Evolutionary conservation across 1,140 invertebrate species (phyloP).

Genomic region (Olivierus martensii): DNA sequence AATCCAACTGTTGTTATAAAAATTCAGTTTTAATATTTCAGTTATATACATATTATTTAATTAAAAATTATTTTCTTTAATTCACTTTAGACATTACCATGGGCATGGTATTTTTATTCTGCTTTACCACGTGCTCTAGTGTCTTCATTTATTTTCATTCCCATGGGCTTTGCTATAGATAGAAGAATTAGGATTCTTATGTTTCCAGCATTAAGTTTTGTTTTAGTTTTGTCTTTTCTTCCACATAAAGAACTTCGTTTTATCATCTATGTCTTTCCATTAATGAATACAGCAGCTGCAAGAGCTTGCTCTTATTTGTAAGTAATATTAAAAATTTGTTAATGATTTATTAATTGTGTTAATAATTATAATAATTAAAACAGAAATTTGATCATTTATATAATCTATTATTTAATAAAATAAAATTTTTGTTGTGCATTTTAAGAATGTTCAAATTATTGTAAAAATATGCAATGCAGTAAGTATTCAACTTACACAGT

Average conservation of each 20-base stretch:
- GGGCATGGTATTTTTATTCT: constrained; percentile 97
- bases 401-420: too few relatives aligned
- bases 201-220: constrained; percentile 63
- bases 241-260: constrained; percentile 98
- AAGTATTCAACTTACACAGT: too few relatives aligned
- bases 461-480: too few relatives aligned
- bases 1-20: too few relatives aligned
- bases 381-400: too few relatives aligned
- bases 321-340: too few relatives aligned
- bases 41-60: too few relatives aligned
- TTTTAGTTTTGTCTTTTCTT: constrained; percentile 80
- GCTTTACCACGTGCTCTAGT: constrained; percentile 81
- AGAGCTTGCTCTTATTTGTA: constrained; percentile 72
- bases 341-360: too few relatives aligned
- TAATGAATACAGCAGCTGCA: constrained; percentile 83
- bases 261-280: constrained; percentile 90
- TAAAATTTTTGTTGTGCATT: too few relatives aligned
- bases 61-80: background rate
- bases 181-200: constrained; percentile 49
- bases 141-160: constrained; percentile 62
- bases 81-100: constrained; percentile 65
- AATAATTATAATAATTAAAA: too few relatives aligned
- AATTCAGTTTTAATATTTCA: too few relatives aligned
- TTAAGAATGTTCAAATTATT: too few relatives aligned
- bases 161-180: constrained; percentile 61